Percentiles rank a stretch among this genome's conserved stretches.
These are phyloP conservation scores for Bambusicola thoracicus DNA, from an alignment of 2,113 vertebrate genomes.

Conservation along the genomic window DNA sequence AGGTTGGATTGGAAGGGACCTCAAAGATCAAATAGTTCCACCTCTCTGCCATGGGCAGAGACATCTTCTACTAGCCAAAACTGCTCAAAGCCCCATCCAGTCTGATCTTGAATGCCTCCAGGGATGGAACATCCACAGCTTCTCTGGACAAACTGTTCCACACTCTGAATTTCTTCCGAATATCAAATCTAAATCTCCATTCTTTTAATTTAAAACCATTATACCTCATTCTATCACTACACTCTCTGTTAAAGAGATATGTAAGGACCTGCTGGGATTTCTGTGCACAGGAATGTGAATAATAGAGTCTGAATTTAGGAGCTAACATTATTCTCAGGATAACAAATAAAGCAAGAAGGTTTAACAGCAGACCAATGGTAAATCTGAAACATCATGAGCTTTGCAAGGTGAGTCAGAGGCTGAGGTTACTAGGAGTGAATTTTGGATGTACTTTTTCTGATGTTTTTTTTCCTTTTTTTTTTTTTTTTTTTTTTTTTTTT, in stretches of 20 bases:
- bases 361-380: neutral
- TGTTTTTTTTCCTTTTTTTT: neutral
- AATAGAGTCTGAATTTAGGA: neutral
- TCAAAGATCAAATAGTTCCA: neutral
- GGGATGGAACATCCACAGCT: neutral
- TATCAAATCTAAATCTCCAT: neutral
- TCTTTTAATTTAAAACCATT: neutral
- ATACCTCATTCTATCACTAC: neutral
- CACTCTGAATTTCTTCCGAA: neutral
- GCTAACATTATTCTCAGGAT: neutral
- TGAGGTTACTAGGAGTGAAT: neutral
- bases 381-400: neutral
- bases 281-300: neutral
- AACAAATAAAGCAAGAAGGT: neutral
- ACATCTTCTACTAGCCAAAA: neutral
- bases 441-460: neutral
- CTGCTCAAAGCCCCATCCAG: neutral
- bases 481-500: neutral
- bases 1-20: neutral
- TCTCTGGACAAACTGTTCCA: neutral
- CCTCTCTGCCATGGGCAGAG: neutral
- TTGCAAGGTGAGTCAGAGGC: neutral
- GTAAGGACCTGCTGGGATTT: neutral
- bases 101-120: neutral
- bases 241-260: neutral